Conservation (phyloP, 2,113 vertebrate species). For the Cyprinodon variegatus region DNA sequence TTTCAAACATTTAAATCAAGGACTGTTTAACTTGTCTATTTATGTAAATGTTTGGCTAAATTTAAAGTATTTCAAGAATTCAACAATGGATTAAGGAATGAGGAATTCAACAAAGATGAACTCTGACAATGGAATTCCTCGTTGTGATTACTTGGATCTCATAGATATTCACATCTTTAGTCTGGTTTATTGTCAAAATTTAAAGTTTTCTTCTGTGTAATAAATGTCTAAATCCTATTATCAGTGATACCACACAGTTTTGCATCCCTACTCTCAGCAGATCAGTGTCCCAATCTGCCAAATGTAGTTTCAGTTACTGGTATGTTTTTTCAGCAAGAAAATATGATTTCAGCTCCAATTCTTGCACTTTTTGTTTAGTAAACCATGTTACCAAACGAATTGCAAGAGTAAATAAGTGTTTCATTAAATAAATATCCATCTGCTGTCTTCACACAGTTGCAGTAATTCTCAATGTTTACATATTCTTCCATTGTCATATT, state of each 20-base stretch:
- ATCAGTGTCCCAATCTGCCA: neutral
- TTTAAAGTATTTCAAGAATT: too few relatives aligned
- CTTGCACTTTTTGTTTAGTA: neutral
- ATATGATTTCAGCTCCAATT: neutral
- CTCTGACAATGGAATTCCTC: neutral
- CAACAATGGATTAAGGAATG: too few relatives aligned
- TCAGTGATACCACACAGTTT: neutral
- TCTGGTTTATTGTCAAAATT: neutral
- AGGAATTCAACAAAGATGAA: neutral
- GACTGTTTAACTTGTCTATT: neutral
- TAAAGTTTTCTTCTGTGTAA: neutral
- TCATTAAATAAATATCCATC: neutral
- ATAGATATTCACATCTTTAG: neutral
- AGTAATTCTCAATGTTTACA: too few relatives aligned
- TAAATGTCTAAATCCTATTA: neutral
- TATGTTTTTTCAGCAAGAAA: neutral
- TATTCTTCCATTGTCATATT: neutral
- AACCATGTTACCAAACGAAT: neutral
- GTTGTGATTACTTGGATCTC: too few relatives aligned
- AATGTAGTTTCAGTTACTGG: neutral
- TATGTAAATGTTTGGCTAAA: neutral
- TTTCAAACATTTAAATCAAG: neutral
- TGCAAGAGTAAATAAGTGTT: neutral
- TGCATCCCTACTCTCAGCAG: neutral
- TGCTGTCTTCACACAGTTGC: too few relatives aligned